Evolutionary conservation across 1,140 invertebrate genomes (phyloP).

Genomic region (Phortica variegata): DNA sequence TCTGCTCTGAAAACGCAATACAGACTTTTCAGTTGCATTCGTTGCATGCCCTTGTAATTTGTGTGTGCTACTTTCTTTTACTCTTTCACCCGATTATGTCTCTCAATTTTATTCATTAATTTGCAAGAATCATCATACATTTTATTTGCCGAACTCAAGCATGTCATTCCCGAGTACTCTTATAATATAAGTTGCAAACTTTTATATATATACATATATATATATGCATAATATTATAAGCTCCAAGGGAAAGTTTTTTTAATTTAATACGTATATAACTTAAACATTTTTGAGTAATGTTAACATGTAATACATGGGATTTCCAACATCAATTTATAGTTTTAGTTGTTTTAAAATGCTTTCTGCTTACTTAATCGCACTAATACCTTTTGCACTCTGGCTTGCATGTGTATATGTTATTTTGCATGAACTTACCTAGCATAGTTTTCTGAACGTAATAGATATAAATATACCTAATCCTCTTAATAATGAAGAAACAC

Average conservation of each 20-base stretch:
- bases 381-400: constrained; percentile 21
- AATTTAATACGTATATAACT: constrained; percentile 5
- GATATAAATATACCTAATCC: constrained; percentile 15
- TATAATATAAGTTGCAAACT: too few relatives aligned
- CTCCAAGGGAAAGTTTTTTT: constrained; percentile 8
- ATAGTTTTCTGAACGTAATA: constrained; percentile 22
- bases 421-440: constrained; percentile 17
- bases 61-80: too few relatives aligned
- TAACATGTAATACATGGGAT: constrained; percentile 7
- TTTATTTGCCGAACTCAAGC: too few relatives aligned
- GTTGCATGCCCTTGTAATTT: too few relatives aligned
- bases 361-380: constrained; percentile 18
- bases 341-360: not conserved
- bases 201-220: constrained; percentile 12
- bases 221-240: constrained; percentile 13
- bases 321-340: constrained; percentile 19
- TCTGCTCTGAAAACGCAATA: too few relatives aligned
- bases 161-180: too few relatives aligned
- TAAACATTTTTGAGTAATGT: constrained; percentile 23
- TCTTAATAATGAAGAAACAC: constrained; percentile 9
- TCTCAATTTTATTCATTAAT: too few relatives aligned
- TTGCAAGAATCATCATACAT: too few relatives aligned
- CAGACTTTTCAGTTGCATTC: too few relatives aligned
- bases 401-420: constrained; percentile 53
- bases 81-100: too few relatives aligned